These are phyloP conservation scores for Microplitis demolitor DNA, from an alignment of 1,140 invertebrate genomes.

Conservation along the genomic window DNA sequence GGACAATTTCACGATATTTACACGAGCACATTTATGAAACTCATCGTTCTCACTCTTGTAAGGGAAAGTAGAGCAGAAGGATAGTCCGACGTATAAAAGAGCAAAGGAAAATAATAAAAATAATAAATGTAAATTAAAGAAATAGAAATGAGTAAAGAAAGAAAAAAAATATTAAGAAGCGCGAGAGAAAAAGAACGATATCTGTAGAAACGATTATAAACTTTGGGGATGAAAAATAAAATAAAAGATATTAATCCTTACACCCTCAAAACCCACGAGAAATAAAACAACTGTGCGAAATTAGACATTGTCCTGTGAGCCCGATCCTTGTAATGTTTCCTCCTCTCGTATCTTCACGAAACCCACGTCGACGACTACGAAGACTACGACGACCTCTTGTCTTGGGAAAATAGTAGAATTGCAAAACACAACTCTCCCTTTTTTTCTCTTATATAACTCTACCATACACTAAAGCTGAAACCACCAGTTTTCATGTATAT, in stretches of 20 bases:
- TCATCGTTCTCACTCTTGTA: neutral
- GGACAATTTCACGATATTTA: neutral
- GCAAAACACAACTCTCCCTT: conserved; percentile 30
- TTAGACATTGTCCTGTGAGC: conserved; percentile 29
- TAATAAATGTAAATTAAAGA: neutral
- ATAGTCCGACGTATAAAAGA: neutral
- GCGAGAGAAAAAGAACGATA: neutral
- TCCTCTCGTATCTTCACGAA: neutral
- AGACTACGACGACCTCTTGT: conserved; percentile 6
- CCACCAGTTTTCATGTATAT: neutral
- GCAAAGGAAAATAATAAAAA: conserved; percentile 10
- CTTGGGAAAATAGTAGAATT: conserved; percentile 36
- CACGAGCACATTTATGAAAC: neutral
- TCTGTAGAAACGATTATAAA: no score
- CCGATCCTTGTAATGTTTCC: neutral
- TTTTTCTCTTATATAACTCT: neutral
- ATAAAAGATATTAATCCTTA: neutral
- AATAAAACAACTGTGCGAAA: conserved; percentile 41
- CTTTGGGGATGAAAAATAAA: neutral
- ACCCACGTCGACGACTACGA: neutral
- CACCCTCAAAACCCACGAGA: conserved; percentile 12
- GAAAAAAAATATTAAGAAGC: no score
- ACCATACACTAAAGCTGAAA: neutral
- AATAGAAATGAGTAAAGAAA: no score
- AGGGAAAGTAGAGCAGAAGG: neutral